These are phyloP conservation scores for Habrosyne pyritoides DNA, from an alignment of 2,888 invertebrate species.

Conservation along the genomic window DNA sequence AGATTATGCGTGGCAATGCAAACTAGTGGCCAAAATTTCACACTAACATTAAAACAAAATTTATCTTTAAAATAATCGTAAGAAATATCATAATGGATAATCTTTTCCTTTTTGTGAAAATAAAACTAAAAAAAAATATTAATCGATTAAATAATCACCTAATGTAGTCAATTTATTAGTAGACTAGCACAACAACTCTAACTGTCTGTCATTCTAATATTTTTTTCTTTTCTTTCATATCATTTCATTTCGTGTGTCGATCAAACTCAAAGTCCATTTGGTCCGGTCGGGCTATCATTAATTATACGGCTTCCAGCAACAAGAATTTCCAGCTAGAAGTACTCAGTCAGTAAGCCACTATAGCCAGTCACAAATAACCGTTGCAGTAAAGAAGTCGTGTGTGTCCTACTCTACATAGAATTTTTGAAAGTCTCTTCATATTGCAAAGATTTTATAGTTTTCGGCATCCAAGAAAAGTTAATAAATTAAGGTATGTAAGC, in stretches of 20 bases:
- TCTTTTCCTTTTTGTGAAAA: too few species aligned
- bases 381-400: not conserved
- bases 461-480: not conserved
- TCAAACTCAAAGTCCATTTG: not conserved
- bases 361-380: not conserved
- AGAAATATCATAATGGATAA: too few species aligned
- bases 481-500: not conserved
- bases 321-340: not conserved
- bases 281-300: not conserved
- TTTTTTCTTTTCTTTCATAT: not conserved
- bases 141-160: not conserved
- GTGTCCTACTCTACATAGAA: not conserved
- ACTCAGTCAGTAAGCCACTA: too few species aligned
- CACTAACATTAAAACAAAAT: too few species aligned
- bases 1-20: too few species aligned
- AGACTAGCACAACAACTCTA: not conserved
- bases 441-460: not conserved
- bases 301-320: not conserved
- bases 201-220: not conserved
- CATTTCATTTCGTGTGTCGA: not conserved
- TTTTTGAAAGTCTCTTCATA: not conserved
- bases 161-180: not conserved
- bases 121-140: too few species aligned
- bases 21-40: too few species aligned
- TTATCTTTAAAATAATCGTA: too few species aligned